Percentiles rank a stretch among this genome's conserved stretches.
Conservation (phyloP, 1,140 invertebrate species). For the Sitophilus oryzae region DNA sequence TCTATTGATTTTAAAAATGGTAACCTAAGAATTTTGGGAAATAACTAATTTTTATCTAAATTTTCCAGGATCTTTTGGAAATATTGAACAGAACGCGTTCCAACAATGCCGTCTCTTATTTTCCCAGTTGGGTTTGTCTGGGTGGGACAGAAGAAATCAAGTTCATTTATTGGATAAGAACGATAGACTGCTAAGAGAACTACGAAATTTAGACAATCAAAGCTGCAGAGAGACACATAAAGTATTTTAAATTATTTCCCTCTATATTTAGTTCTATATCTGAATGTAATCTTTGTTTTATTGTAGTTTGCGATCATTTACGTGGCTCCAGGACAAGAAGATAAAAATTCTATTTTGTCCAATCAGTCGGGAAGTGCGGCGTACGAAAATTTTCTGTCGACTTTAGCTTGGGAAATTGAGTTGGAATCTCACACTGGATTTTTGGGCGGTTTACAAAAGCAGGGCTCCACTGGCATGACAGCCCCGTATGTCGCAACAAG, state of each 20-base stretch:
- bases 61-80: conserved; percentile 25
- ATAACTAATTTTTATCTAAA: neutral
- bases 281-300: conserved; percentile 4
- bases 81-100: conserved; percentile 55
- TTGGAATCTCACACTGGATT: conserved; percentile 94
- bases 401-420: conserved; percentile 94
- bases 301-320: conserved; percentile 82
- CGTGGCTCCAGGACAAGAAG: conserved; percentile 94
- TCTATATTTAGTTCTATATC: neutral
- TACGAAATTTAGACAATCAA: conserved; percentile 89
- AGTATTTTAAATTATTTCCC: no score
- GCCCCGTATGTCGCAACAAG: conserved; percentile 96
- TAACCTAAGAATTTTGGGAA: no score
- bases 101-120: conserved; percentile 82
- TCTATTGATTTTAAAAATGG: no score
- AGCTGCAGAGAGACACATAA: conserved; percentile 96
- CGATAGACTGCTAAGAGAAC: conserved; percentile 83
- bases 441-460: conserved; percentile 86
- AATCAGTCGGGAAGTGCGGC: conserved; percentile 80
- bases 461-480: conserved; percentile 83
- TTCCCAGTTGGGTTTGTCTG: conserved; percentile 82
- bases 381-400: conserved; percentile 92
- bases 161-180: conserved; percentile 85
- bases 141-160: conserved; percentile 80
- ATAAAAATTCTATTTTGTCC: conserved; percentile 85